Evolutionary conservation across 1,140 invertebrate species (phyloP).

Genomic region (Bombus affinis): DNA sequence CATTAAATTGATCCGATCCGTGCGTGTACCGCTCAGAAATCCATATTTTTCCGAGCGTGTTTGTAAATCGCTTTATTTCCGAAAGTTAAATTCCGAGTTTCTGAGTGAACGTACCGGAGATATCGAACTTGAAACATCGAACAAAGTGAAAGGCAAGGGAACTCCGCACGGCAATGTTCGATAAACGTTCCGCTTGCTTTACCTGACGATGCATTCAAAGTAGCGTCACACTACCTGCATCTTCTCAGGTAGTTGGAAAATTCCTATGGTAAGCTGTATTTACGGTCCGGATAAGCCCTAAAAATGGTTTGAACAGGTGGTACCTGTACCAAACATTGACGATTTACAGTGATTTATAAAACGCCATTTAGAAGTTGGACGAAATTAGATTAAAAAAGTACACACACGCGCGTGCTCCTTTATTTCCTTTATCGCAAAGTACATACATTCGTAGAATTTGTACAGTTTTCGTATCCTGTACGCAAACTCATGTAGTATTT

Average conservation of each 20-base stretch:
- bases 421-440: too few relatives aligned
- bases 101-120: not conserved
- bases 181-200: not conserved
- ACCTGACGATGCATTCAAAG: not conserved
- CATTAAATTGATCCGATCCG: constrained; percentile 13
- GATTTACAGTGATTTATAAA: not conserved
- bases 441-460: not conserved
- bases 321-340: not conserved
- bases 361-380: not conserved
- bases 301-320: constrained; percentile 6
- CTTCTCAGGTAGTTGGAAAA: not conserved
- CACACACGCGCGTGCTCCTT: too few relatives aligned
- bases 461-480: not conserved
- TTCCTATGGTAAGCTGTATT: not conserved
- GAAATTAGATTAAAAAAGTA: not conserved
- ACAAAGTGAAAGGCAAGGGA: not conserved
- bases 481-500: not conserved
- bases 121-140: not conserved
- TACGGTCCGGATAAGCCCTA: not conserved
- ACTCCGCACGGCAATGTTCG: not conserved
- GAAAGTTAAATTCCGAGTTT: not conserved
- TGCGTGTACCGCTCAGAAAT: not conserved
- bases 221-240: too few relatives aligned
- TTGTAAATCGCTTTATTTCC: constrained; percentile 20
- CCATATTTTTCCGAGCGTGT: not conserved